Conservation (phyloP, 2,888 invertebrate genomes). For the Tanytarsus gracilentus region DNA sequence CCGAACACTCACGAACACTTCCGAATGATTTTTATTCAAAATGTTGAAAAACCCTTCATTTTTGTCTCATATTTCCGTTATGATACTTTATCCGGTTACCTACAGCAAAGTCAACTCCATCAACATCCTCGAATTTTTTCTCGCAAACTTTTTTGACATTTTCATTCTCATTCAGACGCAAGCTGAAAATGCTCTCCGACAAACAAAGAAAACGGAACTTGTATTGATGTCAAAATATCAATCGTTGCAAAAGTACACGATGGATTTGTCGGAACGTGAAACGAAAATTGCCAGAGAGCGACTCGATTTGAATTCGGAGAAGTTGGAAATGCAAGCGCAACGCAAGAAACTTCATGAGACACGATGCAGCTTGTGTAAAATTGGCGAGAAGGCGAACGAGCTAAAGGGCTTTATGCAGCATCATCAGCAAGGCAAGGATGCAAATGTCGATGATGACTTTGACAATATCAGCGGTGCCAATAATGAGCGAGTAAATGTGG, state of each 20-base stretch:
- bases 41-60: too few relatives aligned
- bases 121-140: background rate
- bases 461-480: slow-evolving; percentile 21
- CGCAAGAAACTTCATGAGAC: slow-evolving; percentile 36
- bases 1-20: too few relatives aligned
- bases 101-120: background rate
- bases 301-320: slow-evolving; percentile 38
- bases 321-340: slow-evolving; percentile 37
- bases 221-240: slow-evolving; percentile 38
- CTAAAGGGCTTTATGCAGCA: slow-evolving; percentile 19
- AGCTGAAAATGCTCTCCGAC: slow-evolving; percentile 29
- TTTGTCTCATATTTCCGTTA: too few relatives aligned
- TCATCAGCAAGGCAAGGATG: background rate
- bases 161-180: slow-evolving; percentile 1
- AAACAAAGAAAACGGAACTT: slow-evolving; percentile 34
- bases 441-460: slow-evolving; percentile 7
- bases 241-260: slow-evolving; percentile 36
- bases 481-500: slow-evolving; percentile 1
- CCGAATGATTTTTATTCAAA: too few relatives aligned
- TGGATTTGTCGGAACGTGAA: slow-evolving; percentile 40
- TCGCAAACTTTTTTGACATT: background rate
- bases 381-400: slow-evolving; percentile 34
- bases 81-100: background rate
- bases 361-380: slow-evolving; percentile 40
- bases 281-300: slow-evolving; percentile 39